phyloP scores from a whole-genome alignment of 2,888 invertebrate genomes.

The Drosophila mimetica region DNA sequence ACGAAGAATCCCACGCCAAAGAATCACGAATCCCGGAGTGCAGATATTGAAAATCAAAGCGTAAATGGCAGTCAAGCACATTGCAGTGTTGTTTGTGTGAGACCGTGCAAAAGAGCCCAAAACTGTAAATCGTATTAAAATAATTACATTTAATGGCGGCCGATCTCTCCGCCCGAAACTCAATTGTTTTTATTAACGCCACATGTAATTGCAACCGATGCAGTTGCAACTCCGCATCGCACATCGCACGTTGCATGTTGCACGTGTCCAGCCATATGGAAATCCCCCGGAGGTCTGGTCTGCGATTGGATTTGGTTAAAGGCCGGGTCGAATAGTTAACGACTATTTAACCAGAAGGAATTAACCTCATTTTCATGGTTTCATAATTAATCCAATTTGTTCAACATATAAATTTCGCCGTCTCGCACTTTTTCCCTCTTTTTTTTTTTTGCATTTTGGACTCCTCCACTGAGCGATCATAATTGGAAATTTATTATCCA shows the following conservation, averaged over 20 bases:
- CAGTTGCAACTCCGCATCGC: slow-evolving; percentile 33
- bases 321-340: slow-evolving; percentile 43
- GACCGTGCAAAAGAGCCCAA: neutral
- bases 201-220: slow-evolving; percentile 55
- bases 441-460: neutral
- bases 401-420: slow-evolving; percentile 57
- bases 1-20: neutral
- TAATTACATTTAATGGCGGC: slow-evolving; percentile 78
- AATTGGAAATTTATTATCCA: slow-evolving; percentile 79
- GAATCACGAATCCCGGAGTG: slow-evolving; percentile 19
- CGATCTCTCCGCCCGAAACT: slow-evolving; percentile 61
- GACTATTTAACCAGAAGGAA: slow-evolving; percentile 70
- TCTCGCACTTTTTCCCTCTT: slow-evolving; percentile 2
- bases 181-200: slow-evolving; percentile 79
- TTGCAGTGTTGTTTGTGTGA: slow-evolving; percentile 34
- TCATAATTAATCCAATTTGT: slow-evolving; percentile 81
- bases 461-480: slow-evolving; percentile 59
- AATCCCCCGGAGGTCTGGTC: neutral
- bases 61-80: slow-evolving; percentile 55
- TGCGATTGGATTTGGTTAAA: slow-evolving; percentile 16
- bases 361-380: slow-evolving; percentile 79
- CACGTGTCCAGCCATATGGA: slow-evolving; percentile 18
- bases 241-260: slow-evolving; percentile 27
- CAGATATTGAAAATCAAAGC: slow-evolving; percentile 64
- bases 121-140: slow-evolving; percentile 74